These are phyloP conservation scores for Cacatua alba DNA, from an alignment of 2,113 vertebrate genomes.

Conservation along the genomic window DNA sequence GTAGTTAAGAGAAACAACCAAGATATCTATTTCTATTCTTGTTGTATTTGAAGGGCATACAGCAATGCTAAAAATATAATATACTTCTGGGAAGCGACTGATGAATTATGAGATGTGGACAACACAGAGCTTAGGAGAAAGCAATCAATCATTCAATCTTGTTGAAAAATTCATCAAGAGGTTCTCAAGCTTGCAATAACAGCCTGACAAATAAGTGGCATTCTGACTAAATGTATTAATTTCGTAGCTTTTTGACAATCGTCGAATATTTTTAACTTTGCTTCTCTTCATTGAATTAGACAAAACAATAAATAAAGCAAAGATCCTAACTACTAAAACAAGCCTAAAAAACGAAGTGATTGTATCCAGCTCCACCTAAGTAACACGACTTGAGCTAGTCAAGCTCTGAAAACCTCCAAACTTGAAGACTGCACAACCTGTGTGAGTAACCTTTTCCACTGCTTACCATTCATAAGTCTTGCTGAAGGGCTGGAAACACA, in stretches of 20 bases:
- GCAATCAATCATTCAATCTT: not conserved
- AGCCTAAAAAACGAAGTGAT: not conserved
- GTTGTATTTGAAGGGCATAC: not conserved
- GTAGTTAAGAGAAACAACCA: not conserved
- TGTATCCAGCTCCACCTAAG: not conserved
- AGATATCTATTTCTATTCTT: not conserved
- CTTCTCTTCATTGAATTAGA: not conserved
- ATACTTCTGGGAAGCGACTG: not conserved
- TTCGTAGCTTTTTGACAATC: not conserved
- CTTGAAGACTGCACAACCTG: not conserved
- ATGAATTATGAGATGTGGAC: not conserved
- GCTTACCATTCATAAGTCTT: not conserved
- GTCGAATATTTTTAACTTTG: not conserved
- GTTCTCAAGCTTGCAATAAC: not conserved
- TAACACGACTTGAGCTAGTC: not conserved
- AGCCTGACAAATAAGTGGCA: not conserved
- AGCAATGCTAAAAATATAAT: not conserved
- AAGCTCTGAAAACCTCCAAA: not conserved
- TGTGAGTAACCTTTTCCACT: not conserved
- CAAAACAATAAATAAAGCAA: not conserved
- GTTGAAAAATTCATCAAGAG: not conserved
- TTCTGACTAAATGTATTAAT: not conserved
- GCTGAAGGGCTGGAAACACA: not conserved
- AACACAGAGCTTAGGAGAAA: not conserved
- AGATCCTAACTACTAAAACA: not conserved